Percentiles rank a stretch among this genome's conserved stretches.
phyloP scores from a whole-genome alignment of 2,888 invertebrate species.

The Myathropa florea region DNA sequence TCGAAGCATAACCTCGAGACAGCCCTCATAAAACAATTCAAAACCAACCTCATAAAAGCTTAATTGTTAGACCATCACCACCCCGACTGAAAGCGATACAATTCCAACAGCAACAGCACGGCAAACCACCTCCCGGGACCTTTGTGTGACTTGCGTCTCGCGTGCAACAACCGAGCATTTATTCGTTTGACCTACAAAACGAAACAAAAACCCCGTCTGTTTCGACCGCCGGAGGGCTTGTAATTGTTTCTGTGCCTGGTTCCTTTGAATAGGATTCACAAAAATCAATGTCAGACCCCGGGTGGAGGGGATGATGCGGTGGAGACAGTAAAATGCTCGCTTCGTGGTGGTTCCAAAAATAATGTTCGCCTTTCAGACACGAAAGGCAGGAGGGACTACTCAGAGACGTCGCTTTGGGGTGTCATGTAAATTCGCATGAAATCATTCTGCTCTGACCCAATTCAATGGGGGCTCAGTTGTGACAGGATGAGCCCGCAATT shows the following conservation, averaged over 20 bases:
- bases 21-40: neutral
- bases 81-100: neutral
- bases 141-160: neutral
- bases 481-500: neutral
- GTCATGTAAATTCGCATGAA: slow-evolving; percentile 28
- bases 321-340: too few relatives aligned
- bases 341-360: neutral
- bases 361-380: neutral
- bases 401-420: neutral
- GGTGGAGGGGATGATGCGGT: too few relatives aligned
- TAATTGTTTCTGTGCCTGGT: neutral
- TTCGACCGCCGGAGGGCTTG: neutral
- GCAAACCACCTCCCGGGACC: neutral
- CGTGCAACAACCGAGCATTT: slow-evolving; percentile 24
- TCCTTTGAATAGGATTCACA: neutral
- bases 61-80: neutral
- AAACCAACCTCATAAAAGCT: neutral
- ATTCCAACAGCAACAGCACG: neutral
- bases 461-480: neutral
- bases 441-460: neutral
- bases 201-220: neutral
- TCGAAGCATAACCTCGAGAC: neutral
- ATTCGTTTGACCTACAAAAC: slow-evolving; percentile 39
- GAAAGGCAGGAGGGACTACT: neutral
- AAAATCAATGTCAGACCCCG: neutral